phyloP scores from a whole-genome alignment of 2,888 invertebrate species.

The Athetis lepigone region DNA sequence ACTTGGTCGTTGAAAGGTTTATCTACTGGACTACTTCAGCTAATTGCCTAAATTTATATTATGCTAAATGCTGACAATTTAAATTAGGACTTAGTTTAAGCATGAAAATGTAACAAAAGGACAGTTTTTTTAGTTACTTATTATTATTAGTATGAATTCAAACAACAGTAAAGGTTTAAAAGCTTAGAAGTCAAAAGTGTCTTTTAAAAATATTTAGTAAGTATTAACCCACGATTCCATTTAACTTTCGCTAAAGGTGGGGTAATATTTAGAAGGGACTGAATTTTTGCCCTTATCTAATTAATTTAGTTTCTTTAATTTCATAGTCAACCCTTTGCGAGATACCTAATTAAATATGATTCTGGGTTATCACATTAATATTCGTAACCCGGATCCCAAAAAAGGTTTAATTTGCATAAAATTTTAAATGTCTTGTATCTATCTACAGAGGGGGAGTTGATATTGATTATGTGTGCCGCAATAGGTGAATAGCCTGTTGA shows the following conservation, averaged over 20 bases:
- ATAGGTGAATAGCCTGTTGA: constrained; percentile 30
- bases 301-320: constrained; percentile 57
- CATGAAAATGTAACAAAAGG: too few species aligned
- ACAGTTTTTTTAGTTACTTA: too few species aligned
- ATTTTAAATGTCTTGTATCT: constrained; percentile 21
- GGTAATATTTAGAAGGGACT: constrained; percentile 30
- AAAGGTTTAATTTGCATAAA: constrained; percentile 60
- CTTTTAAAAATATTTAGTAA: not conserved
- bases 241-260: constrained; percentile 27
- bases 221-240: constrained; percentile 11
- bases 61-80: too few species aligned
- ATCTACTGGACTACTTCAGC: too few species aligned
- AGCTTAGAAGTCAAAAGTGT: not conserved
- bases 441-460: constrained; percentile 3
- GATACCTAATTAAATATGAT: constrained; percentile 54
- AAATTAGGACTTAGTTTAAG: too few species aligned
- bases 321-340: constrained; percentile 43
- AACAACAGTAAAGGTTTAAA: constrained; percentile 6
- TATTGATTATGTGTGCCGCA: constrained; percentile 42
- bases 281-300: constrained; percentile 33
- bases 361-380: constrained; percentile 35
- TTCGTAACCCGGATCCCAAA: constrained; percentile 9
- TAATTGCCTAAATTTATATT: too few species aligned
- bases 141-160: too few species aligned
- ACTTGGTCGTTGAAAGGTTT: too few species aligned